A percentile compares a stretch with the other conserved stretches of the same genome.
phyloP scores from a whole-genome alignment of 2,888 invertebrate species.

The Nephrotoma flavescens region DNA sequence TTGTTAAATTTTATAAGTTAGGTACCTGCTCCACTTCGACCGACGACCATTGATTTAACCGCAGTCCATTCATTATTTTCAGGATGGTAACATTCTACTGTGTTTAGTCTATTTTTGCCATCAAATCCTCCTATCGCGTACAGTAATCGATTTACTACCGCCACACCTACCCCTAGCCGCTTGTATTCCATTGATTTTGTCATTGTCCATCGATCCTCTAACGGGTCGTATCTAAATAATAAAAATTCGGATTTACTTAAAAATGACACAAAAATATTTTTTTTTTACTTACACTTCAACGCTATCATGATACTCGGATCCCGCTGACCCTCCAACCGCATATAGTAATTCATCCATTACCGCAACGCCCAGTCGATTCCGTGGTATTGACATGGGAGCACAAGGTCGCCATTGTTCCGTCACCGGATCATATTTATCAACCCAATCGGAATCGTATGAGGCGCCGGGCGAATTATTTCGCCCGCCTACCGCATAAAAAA shows the following conservation, averaged over 20 bases:
- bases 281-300: conserved; percentile 61
- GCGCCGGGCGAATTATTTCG: conserved; percentile 81
- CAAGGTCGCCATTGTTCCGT: conserved; percentile 77
- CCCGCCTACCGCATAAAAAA: conserved; percentile 86
- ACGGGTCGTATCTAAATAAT: conserved; percentile 63
- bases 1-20: conserved; percentile 10
- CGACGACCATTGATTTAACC: conserved; percentile 60
- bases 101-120: conserved; percentile 57
- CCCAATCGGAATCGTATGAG: conserved; percentile 77
- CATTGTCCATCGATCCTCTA: conserved; percentile 64
- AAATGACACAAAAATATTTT: neutral
- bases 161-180: conserved; percentile 67
- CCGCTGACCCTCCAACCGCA: conserved; percentile 83
- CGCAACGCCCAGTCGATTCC: conserved; percentile 84
- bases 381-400: conserved; percentile 71
- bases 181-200: conserved; percentile 61
- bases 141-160: conserved; percentile 60
- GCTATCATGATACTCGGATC: conserved; percentile 68
- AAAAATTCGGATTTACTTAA: conserved; percentile 6
- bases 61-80: conserved; percentile 81
- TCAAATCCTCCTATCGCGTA: conserved; percentile 86
- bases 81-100: conserved; percentile 85
- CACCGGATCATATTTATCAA: conserved; percentile 55
- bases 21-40: conserved; percentile 70
- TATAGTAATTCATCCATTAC: conserved; percentile 85